Percentiles rank a stretch among this genome's conserved stretches.
phyloP scores from a whole-genome alignment of 2,113 vertebrate species.

The western clawed frog (Xenopus tropicalis) region DNA sequence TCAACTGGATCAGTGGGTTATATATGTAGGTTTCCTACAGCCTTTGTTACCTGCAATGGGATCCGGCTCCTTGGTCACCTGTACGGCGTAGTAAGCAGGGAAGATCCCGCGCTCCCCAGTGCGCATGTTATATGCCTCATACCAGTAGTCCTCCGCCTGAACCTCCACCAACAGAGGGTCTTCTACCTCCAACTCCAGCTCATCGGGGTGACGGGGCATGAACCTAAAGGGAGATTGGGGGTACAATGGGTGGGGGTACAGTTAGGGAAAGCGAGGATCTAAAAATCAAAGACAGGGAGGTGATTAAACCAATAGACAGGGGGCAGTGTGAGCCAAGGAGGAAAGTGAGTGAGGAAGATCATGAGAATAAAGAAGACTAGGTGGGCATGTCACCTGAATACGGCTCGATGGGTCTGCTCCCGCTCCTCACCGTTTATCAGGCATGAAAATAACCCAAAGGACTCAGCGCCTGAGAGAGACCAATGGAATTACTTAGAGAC shows the following conservation, averaged over 20 bases:
- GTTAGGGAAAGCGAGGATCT: not conserved
- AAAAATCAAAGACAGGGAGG: not conserved
- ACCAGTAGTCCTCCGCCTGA: conserved; percentile 96
- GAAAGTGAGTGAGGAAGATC: no score
- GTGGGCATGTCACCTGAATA: conserved; percentile 81
- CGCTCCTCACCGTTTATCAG: conserved; percentile 89
- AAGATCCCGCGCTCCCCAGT: conserved; percentile 85
- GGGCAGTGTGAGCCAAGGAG: not conserved
- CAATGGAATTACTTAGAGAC: not conserved
- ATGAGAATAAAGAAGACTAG: not conserved
- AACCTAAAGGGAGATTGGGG: conserved; percentile 67
- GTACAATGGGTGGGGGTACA: not conserved
- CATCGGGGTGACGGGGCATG: conserved; percentile 89
- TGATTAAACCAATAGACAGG: not conserved
- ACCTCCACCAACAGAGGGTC: conserved; percentile 92
- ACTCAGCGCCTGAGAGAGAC: conserved; percentile 78
- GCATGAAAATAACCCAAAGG: conserved; percentile 93
- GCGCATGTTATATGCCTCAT: conserved; percentile 96
- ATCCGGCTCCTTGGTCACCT: conserved; percentile 85
- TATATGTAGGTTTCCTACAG: no score
- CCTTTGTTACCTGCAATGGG: conserved; percentile 71
- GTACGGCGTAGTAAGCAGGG: conserved; percentile 91
- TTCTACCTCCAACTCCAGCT: conserved; percentile 92
- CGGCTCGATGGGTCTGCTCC: conserved; percentile 91
- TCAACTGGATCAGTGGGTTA: no score